Evolutionary conservation across 1,140 invertebrate species (phyloP), one percentile per base, ranked within the genome.

Genomic region (Heliconius himera): DNA sequence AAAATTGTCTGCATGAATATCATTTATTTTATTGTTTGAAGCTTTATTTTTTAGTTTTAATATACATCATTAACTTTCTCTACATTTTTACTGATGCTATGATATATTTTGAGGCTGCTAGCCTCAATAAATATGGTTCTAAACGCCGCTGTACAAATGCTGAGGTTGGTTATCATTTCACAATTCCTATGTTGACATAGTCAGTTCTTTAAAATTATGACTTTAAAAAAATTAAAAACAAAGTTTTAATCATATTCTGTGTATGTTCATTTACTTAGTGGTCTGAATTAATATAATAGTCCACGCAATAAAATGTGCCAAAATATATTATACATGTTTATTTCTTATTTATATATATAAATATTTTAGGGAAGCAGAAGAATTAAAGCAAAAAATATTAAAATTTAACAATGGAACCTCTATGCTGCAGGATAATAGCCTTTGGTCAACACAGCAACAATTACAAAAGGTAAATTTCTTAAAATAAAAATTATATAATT

Each of bases 71-170:
- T 75, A 76, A 72, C 60, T 77, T 29, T 80, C 78, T 74, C 66
- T 36, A 71, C 72, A 33, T 89, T 89, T 84, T 79, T 86, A 88
- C 88, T 90, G 82, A 93, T 93, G 92, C 86, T 93, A 89, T 93
- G 92, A 94, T 88, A 89, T 89, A 87, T 87, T 82, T 76, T 87
- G 91, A 94, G 92, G 93, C 93, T 88, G 80, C 89, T 87, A 86
- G 93, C 93, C 92, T 93, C 92, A 86, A 82, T 88, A 86, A 96
- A 94, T 92, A 97, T 97, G 96, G 96, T 96, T 88, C 93, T 96
- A 92, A 97, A 96, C 91, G 96, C 96, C 86, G 96, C 96, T 88
- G 95, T 96, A 82, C 96, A 97, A 94, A 96, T 96, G 90, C 92
- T 97, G 82, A 96, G 96, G 96, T 97, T 93, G 94, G 94, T 93